A percentile compares a stretch with the other conserved stretches of the same genome.
Conservation (phyloP, 2,113 vertebrate genomes). For the Indicator indicator region DNA sequence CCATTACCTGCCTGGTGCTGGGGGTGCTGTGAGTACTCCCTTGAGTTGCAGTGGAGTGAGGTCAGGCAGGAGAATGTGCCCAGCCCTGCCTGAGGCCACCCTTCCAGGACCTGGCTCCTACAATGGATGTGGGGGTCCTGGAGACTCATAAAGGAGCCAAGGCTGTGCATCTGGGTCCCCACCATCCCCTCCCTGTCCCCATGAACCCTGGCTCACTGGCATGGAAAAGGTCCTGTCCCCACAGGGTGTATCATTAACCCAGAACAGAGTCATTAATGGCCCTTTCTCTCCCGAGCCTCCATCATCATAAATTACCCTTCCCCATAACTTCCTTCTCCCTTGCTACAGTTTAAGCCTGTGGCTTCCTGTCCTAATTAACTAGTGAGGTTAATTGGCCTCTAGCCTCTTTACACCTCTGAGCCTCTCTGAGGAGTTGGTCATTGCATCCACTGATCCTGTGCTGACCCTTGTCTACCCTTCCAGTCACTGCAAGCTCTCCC, state of each 20-base stretch:
- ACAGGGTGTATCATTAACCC: slow-evolving; percentile 43
- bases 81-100: neutral
- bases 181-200: neutral
- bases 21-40: neutral
- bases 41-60: neutral
- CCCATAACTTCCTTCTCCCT: slow-evolving; percentile 30
- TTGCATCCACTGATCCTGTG: neutral
- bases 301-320: slow-evolving; percentile 41
- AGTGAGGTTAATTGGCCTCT: slow-evolving; percentile 37
- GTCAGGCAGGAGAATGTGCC: neutral
- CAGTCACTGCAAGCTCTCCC: neutral
- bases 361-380: slow-evolving; percentile 63
- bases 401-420: slow-evolving; percentile 3
- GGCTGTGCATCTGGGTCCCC: neutral
- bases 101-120: neutral
- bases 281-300: neutral
- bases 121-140: neutral
- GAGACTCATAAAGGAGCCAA: neutral
- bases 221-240: neutral
- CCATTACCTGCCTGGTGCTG: neutral
- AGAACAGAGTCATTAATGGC: slow-evolving; percentile 20
- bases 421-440: neutral
- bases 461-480: neutral
- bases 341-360: slow-evolving; percentile 27
- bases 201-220: neutral